Percentiles rank a stretch among this genome's conserved stretches.
phyloP scores from a whole-genome alignment of 2,888 invertebrate species.

The Ferdinandea cuprea region DNA sequence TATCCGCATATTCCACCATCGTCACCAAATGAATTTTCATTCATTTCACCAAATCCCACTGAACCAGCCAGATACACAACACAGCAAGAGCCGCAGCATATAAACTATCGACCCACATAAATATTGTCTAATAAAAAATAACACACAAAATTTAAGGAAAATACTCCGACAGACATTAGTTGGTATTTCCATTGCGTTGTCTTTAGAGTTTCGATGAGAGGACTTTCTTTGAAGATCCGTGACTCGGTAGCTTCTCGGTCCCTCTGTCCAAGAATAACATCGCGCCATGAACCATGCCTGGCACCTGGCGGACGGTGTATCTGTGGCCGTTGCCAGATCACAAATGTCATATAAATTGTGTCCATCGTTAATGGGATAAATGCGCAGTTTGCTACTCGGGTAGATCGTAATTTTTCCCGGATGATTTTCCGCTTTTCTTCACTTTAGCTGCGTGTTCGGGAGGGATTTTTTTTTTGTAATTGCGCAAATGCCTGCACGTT shows the following conservation, averaged over 20 bases:
- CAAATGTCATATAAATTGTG: constrained; percentile 68
- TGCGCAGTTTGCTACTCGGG: constrained; percentile 57
- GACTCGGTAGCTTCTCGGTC: not conserved
- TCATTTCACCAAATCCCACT: constrained; percentile 7
- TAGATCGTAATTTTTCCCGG: constrained; percentile 56
- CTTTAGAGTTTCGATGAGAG: not conserved
- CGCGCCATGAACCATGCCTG: constrained; percentile 2
- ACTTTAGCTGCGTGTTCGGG: not conserved
- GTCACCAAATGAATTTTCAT: constrained; percentile 37
- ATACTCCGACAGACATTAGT: constrained; percentile 38
- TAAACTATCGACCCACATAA: constrained; percentile 64
- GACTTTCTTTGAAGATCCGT: constrained; percentile 46
- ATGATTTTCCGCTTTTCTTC: constrained; percentile 51
- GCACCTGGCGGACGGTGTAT: constrained; percentile 45
- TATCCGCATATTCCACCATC: constrained; percentile 64
- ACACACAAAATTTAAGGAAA: constrained; percentile 42
- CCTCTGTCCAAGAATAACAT: constrained; percentile 60
- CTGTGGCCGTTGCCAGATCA: constrained; percentile 44
- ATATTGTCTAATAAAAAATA: constrained; percentile 26
- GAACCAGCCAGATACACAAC: constrained; percentile 10
- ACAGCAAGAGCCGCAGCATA: constrained; percentile 9
- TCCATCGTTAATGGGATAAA: constrained; percentile 64
- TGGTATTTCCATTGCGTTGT: constrained; percentile 7
- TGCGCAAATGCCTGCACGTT: constrained; percentile 5
- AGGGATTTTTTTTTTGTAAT: not conserved